Conservation (phyloP, 2,797 vertebrate species). For the Sebastes reedi region DNA sequence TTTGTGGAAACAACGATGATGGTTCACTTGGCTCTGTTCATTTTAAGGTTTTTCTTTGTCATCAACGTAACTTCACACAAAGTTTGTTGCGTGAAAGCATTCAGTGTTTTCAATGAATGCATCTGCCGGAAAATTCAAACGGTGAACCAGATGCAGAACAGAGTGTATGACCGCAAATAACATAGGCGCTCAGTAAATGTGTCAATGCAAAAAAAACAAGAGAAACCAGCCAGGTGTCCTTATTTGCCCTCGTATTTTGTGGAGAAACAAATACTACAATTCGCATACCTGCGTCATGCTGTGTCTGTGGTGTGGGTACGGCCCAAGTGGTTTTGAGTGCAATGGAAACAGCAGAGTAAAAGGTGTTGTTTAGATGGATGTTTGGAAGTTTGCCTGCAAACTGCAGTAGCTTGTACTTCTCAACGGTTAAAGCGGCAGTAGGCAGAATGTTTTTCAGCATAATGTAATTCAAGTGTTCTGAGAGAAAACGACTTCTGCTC, state of each 20-base stretch:
- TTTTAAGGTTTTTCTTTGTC: background rate
- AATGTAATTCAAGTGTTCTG: background rate
- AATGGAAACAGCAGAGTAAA: background rate
- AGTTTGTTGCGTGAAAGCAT: background rate
- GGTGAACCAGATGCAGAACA: background rate
- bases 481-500: background rate
- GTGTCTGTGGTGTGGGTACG: background rate
- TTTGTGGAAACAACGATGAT: background rate
- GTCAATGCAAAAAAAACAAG: background rate
- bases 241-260: background rate
- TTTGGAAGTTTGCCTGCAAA: background rate
- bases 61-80: background rate
- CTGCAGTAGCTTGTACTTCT: background rate
- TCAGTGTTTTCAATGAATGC: background rate
- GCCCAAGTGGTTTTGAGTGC: background rate
- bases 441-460: background rate
- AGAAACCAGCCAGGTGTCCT: background rate
- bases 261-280: background rate
- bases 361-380: background rate
- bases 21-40: slow-evolving; percentile 1
- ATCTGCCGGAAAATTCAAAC: background rate
- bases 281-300: background rate
- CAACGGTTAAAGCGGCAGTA: background rate
- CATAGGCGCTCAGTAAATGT: background rate
- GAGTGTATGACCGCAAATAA: background rate